phyloP scores from a whole-genome alignment of 2,113 vertebrate genomes.

The Lampris incognitus region DNA sequence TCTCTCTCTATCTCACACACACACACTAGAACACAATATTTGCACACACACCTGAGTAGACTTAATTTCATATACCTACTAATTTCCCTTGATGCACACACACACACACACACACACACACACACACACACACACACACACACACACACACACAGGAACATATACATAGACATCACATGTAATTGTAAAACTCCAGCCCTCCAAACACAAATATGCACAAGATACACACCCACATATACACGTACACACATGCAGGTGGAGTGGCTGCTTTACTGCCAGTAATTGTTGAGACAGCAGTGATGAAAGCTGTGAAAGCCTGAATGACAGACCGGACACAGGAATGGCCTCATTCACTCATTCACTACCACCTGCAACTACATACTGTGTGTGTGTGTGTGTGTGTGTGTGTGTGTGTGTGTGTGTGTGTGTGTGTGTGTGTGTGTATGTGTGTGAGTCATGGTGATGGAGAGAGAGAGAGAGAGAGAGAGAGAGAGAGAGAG shows the following conservation, averaged over 20 bases:
- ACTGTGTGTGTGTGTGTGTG: conserved; percentile 19
- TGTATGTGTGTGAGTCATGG: conserved; percentile 1
- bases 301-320: conserved; percentile 50
- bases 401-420: conserved; percentile 5
- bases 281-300: conserved; percentile 51
- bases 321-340: conserved; percentile 44
- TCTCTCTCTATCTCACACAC: background rate
- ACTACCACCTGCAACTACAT: conserved; percentile 26
- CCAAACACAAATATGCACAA: background rate
- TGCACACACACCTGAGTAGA: background rate
- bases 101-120: background rate
- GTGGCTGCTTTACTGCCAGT: conserved; percentile 32
- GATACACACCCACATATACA: background rate
- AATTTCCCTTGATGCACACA: conserved; percentile 13
- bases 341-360: conserved; percentile 65
- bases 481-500: background rate
- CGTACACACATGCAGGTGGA: conserved; percentile 22
- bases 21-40: background rate
- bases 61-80: background rate
- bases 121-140: background rate
- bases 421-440: conserved; percentile 1
- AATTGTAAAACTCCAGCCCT: no score
- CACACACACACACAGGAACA: background rate
- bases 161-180: no score
- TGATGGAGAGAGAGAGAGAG: background rate